Percentiles rank a stretch among this genome's conserved stretches.
Evolutionary conservation across 2,113 vertebrate genomes (phyloP).

Genomic region (Aegithalos caudatus): DNA sequence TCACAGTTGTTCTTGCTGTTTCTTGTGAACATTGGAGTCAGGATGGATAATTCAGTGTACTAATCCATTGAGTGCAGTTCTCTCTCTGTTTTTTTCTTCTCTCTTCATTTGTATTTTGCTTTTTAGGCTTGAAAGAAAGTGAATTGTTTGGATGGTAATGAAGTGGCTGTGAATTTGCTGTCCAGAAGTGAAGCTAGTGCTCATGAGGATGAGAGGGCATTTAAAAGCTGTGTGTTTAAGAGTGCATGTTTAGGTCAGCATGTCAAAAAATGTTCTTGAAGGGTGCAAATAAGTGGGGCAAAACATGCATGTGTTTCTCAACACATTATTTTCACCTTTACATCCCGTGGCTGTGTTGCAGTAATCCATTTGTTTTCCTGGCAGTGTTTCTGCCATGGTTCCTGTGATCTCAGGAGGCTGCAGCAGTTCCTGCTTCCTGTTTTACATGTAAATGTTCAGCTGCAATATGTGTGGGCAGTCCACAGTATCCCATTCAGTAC

Average conservation of each 20-base stretch:
- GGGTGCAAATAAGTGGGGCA: neutral
- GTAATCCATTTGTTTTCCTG: neutral
- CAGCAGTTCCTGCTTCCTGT: neutral
- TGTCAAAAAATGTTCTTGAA: neutral
- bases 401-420: neutral
- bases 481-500: neutral
- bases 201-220: neutral
- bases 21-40: neutral
- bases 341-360: neutral
- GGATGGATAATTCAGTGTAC: neutral
- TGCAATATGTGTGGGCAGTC: neutral
- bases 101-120: neutral
- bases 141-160: neutral
- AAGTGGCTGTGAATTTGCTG: neutral
- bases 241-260: neutral
- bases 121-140: neutral
- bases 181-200: neutral
- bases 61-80: neutral
- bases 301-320: neutral
- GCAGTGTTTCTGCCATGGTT: neutral
- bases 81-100: neutral
- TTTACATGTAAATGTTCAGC: neutral
- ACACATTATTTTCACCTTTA: neutral
- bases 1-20: neutral
- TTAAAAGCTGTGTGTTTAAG: neutral